phyloP scores from a whole-genome alignment of 2,797 vertebrate species.

The Micropoecilia bifurca region DNA sequence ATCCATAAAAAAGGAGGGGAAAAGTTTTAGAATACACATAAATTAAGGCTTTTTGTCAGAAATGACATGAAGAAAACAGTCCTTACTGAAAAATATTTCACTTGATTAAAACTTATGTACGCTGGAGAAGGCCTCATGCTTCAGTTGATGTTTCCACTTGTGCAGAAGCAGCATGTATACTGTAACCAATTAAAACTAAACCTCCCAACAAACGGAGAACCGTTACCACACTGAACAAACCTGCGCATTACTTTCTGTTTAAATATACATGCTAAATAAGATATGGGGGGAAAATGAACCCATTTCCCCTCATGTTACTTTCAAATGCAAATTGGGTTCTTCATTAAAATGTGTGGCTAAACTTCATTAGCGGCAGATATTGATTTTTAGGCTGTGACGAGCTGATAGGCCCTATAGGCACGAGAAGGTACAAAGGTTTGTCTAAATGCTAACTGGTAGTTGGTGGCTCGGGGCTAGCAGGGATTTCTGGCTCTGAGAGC shows the following conservation, averaged over 20 bases:
- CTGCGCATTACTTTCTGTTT: conserved; percentile 51
- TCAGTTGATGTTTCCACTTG: conserved; percentile 25
- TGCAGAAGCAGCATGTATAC: conserved; percentile 42
- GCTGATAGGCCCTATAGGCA: conserved; percentile 79
- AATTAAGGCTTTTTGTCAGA: neutral
- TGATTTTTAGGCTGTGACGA: conserved; percentile 76
- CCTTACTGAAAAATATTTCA: neutral
- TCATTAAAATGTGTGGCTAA: conserved; percentile 82
- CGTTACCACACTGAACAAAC: conserved; percentile 60
- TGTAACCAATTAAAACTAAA: conserved; percentile 50
- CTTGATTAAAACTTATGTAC: neutral
- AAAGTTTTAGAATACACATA: neutral
- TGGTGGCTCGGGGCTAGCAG: conserved; percentile 70
- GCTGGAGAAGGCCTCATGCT: neutral
- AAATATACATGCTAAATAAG: conserved; percentile 77
- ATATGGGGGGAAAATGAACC: conserved; percentile 70
- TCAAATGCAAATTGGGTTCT: conserved; percentile 84
- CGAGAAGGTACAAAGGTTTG: conserved; percentile 84
- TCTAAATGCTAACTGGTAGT: conserved; percentile 81
- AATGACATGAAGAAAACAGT: neutral
- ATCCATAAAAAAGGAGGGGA: neutral
- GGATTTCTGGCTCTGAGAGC: conserved; percentile 70
- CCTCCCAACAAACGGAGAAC: conserved; percentile 58
- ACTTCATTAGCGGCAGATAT: conserved; percentile 83
- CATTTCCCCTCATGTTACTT: conserved; percentile 77